Evolutionary conservation across 2,113 vertebrate genomes (phyloP), one percentile per base, ranked within the genome.

Genomic region (Salvelinus namaycush): DNA sequence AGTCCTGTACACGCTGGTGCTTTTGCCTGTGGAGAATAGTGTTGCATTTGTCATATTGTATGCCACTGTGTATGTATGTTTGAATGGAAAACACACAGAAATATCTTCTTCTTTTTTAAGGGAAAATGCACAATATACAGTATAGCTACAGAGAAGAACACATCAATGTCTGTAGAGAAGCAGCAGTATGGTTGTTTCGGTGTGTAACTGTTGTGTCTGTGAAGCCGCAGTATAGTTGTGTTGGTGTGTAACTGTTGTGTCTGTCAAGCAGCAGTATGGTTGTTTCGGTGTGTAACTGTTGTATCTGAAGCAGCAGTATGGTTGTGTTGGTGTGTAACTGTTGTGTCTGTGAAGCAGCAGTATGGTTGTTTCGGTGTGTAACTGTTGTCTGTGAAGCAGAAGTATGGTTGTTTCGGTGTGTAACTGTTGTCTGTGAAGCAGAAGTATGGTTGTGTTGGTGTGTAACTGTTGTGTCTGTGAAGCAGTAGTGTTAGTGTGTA

Each of bases 341-440:
- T 81, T 88, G 75, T 93, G 54, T 94, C 84, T 31, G 29, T 31
- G 29, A 31, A 31, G 29, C 29, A 31, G 29, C 4, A 31, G 29
- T 31, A 31, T 31, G 29, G 29, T 31, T 1, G 29, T 31, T 0
- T 31, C 5, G 4, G 29, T 31, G 4, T 31, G 29, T 31, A 31
- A 31, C 29, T 31, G 29, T 31, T 31, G 29, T 31, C 31, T 59
- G 34, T 29, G 29, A 62, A 26, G 49, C 5, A 29, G 34, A 27
- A 54, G 29, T 34, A 6, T 39, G 3, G 16, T 18, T 34, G 20
- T 70, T 49, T 76, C 59, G 11, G 66, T 24, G 54, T 73, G 29
- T 73, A 65, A 69, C 60, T 31, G 29, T 31, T 57, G 44, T 31
- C 31, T 59, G 29, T 29, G 29, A 62, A 26, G 39, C 6, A 29